A percentile compares a stretch with the other conserved stretches of the same genome.
These are phyloP conservation scores for Campylomormyrus tamandua DNA, from an alignment of 2,113 vertebrate genomes.

Conservation along the genomic window DNA sequence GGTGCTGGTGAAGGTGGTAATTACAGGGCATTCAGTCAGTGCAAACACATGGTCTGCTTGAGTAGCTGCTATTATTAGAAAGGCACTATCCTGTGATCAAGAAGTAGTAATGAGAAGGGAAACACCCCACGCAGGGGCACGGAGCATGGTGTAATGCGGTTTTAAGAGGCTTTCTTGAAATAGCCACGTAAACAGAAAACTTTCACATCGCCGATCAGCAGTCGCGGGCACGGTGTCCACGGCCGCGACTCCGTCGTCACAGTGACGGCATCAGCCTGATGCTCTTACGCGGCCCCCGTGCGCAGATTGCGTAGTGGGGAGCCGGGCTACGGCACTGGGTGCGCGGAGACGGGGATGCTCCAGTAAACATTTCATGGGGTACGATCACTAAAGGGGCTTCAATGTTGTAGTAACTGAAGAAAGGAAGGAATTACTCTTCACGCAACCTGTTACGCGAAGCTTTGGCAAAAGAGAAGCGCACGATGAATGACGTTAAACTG, in stretches of 20 bases:
- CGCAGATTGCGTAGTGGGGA: not conserved
- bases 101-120: not conserved
- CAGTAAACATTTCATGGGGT: not conserved
- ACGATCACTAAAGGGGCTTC: not conserved
- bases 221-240: not conserved
- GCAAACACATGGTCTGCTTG: not conserved
- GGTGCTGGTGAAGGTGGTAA: not conserved
- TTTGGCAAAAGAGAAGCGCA: not conserved
- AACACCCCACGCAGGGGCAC: not conserved
- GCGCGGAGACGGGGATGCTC: not conserved
- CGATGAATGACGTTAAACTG: slow-evolving; percentile 68
- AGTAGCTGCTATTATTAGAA: not conserved
- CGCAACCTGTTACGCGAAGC: not conserved
- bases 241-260: slow-evolving; percentile 16
- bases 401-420: not conserved
- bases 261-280: slow-evolving; percentile 20
- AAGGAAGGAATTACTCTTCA: not conserved
- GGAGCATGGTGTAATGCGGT: not conserved
- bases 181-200: not conserved
- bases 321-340: not conserved
- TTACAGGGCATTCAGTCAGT: not conserved
- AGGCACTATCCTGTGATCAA: not conserved
- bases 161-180: not conserved
- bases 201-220: not conserved
- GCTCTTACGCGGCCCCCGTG: not conserved